Conservation (phyloP, 2,113 vertebrate genomes). For the Pachyramphus minor region DNA sequence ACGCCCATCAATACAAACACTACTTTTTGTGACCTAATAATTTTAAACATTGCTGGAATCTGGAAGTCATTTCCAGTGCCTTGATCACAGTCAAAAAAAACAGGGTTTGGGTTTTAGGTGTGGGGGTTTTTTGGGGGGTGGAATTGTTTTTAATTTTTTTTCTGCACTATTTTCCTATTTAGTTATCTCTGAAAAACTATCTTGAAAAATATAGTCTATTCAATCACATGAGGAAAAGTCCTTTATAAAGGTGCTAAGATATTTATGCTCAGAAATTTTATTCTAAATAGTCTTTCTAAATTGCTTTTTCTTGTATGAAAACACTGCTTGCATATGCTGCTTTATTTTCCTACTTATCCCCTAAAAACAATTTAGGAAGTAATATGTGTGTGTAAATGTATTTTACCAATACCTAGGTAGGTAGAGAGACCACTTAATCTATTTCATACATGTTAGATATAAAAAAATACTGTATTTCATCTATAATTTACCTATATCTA, state of each 20-base stretch:
- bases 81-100: neutral
- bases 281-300: neutral
- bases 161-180: neutral
- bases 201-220: neutral
- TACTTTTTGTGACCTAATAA: neutral
- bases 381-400: neutral
- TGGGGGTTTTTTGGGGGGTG: no score
- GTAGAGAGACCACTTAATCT: neutral
- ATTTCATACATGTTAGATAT: neutral
- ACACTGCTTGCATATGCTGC: neutral
- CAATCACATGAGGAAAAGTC: neutral
- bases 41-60: neutral
- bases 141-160: neutral
- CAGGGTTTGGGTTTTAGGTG: neutral
- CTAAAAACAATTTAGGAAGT: neutral
- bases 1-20: neutral
- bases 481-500: neutral
- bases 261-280: neutral
- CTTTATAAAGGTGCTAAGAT: neutral
- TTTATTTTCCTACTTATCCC: neutral
- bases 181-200: neutral
- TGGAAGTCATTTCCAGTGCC: neutral
- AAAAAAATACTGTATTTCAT: neutral
- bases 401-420: neutral
- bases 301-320: neutral